Conservation (phyloP, 2,113 vertebrate species). For the Ia io region DNA sequence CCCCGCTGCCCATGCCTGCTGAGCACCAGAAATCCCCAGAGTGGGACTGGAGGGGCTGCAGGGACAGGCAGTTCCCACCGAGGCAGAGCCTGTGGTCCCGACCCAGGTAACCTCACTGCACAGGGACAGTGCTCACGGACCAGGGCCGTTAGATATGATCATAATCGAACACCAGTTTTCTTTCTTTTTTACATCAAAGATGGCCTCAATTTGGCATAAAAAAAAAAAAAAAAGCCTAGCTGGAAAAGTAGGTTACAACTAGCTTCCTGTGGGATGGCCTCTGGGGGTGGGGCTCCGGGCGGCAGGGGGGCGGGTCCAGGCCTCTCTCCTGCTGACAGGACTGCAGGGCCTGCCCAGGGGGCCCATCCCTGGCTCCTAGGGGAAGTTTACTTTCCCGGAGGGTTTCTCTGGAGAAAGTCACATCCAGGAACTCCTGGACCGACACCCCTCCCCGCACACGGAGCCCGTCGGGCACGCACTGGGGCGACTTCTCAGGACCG, state of each 20-base stretch:
- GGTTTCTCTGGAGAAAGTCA: not conserved
- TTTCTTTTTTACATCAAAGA: constrained; percentile 58
- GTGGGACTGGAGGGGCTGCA: constrained; percentile 85
- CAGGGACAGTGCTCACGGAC: not conserved
- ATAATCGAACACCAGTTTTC: constrained; percentile 72
- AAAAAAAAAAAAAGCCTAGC: not conserved
- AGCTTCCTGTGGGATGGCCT: not conserved
- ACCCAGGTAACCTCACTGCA: not conserved
- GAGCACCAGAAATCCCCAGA: constrained; percentile 86
- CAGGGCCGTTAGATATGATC: constrained; percentile 74
- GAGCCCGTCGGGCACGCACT: not conserved
- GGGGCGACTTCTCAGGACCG: not conserved
- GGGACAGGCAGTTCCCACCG: constrained; percentile 84
- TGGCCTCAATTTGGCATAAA: constrained; percentile 28
- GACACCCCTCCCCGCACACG: not conserved
- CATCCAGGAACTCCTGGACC: not conserved
- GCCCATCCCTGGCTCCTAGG: not conserved
- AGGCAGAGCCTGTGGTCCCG: constrained; percentile 74
- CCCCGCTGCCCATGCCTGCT: constrained; percentile 76
- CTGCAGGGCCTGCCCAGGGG: too few species aligned
- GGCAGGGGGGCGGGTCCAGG: not conserved
- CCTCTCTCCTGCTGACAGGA: not conserved
- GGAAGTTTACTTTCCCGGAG: not conserved
- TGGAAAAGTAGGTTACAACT: not conserved
- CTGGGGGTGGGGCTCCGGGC: too few species aligned